Base-by-base conservation (phyloP, 2,113 vertebrate species). In the Periophthalmodon schlosseri region DNA sequence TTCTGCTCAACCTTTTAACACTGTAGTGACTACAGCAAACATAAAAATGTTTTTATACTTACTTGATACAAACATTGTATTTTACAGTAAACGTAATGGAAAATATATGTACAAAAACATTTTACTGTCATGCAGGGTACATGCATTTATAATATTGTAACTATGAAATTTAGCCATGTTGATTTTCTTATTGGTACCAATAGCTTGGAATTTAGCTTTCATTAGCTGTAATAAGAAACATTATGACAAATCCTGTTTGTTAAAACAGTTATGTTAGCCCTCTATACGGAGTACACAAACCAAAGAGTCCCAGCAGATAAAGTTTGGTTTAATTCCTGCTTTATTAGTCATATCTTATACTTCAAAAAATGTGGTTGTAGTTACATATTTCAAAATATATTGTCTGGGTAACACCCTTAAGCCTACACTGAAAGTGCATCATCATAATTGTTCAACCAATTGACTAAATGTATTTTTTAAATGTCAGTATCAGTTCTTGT, bases 231-330 rank as follows among this genome's bases (percentile, higher is more conserved):
- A 15, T 28, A 60, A 14, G 57, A 24, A 60, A 60, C 1, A 13
- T 14, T 57, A 57, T 28, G 28, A 10, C 36, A 39, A 39, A 9
- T 4, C 36, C 36, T 39, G 36, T 39, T 39, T 39, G 36, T 39
- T 39, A 39, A 0, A 39, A 39, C 5, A 6, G 34, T 36, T 2
- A 36, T 1, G 7, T 34, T 64, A 64, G 18, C 18, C 61, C 15
- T 36, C 33, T 64, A 34, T 18, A 60, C 66, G 65, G 61, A 72
- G 65, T n/a, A 54, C 71, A 72, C 85, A 56, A 83, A 90, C 87
- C 90, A 90, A 89, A 91, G 89, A 84, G 66, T 57, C 12, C 14
- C 12, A 47, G 69, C 73, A 33, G 69, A 79, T 63, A 28, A 58
- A 76, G 49, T 79, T 79, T 58, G 75, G 72, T 47, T 66, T 13